A percentile compares a stretch with the other conserved stretches of the same genome.
phyloP scores from a whole-genome alignment of 2,113 vertebrate species.

The Tenebrosternarchus preto region DNA sequence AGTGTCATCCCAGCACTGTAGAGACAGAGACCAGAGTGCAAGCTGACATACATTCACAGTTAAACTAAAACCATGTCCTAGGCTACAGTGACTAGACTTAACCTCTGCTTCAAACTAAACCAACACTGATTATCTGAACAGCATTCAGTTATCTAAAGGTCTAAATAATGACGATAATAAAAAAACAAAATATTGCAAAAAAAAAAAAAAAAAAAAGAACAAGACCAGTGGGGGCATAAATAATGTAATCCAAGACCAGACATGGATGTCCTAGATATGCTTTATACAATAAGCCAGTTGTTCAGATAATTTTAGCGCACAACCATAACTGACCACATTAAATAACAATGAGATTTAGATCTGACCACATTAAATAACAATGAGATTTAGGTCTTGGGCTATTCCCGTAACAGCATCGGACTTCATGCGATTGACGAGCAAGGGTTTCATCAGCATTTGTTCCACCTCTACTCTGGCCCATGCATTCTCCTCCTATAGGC shows the following conservation, averaged over 20 bases:
- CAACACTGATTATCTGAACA: conserved; percentile 28
- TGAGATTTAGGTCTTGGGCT: background rate
- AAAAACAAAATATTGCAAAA: background rate
- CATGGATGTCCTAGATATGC: no score
- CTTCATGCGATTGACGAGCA: background rate
- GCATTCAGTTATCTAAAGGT: conserved; percentile 3
- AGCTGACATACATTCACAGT: conserved; percentile 51
- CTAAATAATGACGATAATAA: background rate
- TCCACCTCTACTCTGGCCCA: background rate
- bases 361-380: no score
- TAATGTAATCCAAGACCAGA: background rate
- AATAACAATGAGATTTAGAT: background rate
- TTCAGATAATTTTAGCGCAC: background rate
- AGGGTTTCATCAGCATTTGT: conserved; percentile 6
- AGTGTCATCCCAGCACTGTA: conserved; percentile 60
- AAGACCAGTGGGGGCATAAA: no score
- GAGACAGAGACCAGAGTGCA: conserved; percentile 59
- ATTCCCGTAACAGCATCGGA: background rate
- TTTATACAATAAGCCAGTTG: no score
- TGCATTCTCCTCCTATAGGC: conserved; percentile 31
- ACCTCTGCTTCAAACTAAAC: conserved; percentile 30
- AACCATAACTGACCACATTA: background rate
- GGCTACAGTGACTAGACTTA: background rate
- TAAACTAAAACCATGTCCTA: conserved; percentile 16
- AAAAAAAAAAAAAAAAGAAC: no score